Conservation (phyloP, 2,888 invertebrate genomes). For the Tetramorium bicarinatum region DNA sequence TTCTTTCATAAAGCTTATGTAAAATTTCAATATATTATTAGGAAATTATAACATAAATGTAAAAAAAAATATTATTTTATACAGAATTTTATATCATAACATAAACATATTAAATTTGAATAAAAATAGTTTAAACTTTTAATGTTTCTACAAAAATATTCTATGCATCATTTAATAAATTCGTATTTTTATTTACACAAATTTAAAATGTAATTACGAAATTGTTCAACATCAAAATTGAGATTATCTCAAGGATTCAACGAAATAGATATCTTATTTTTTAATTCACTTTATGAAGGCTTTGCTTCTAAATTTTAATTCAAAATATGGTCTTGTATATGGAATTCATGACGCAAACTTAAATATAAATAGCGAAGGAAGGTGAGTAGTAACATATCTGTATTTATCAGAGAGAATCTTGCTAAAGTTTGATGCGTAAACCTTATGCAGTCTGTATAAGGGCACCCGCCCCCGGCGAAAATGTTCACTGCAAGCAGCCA, state of each 20-base stretch:
- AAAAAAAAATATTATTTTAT: background rate
- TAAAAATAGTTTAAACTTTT: background rate
- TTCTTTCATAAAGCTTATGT: background rate
- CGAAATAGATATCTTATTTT: background rate
- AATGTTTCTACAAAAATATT: background rate
- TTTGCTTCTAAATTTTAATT: background rate
- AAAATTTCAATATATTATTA: background rate
- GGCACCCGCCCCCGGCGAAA: background rate
- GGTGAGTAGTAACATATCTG: conserved; percentile 18
- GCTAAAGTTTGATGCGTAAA: conserved; percentile 9
- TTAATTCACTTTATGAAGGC: background rate
- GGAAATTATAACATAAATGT: background rate
- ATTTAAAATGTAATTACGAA: background rate
- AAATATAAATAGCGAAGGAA: background rate
- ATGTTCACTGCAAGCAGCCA: conserved; percentile 27
- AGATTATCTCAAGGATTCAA: background rate
- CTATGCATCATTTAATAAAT: background rate
- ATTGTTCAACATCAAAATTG: background rate
- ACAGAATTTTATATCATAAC: background rate
- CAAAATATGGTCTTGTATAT: background rate
- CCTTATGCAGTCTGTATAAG: conserved; percentile 27
- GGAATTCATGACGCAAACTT: background rate
- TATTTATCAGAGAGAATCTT: conserved; percentile 19
- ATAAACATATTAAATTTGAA: background rate
- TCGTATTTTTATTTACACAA: background rate